Evolutionary conservation across 1,140 invertebrate species (phyloP).

Genomic region (Leptinotarsa defecta): DNA sequence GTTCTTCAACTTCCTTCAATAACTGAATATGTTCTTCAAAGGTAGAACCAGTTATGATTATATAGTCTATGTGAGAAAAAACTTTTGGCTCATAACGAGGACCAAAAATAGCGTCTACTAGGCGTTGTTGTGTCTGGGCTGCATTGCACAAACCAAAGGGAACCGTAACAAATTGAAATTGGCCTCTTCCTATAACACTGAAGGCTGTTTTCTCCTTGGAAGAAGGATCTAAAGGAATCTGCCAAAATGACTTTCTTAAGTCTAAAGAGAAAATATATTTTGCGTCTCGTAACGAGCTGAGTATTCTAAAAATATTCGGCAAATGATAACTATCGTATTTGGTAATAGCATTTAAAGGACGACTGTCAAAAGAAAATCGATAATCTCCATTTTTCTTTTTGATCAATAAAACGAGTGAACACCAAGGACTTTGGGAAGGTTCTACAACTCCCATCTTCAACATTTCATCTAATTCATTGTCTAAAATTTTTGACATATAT

Average conservation of each 20-base stretch:
- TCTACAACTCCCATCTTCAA: slow-evolving; percentile 33
- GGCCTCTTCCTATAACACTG: slow-evolving; percentile 45
- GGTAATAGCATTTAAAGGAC: slow-evolving; percentile 49
- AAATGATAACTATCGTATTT: slow-evolving; percentile 45
- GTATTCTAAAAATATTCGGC: slow-evolving; percentile 43
- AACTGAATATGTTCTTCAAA: slow-evolving; percentile 52
- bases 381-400: slow-evolving; percentile 34
- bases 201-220: slow-evolving; percentile 54
- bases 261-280: slow-evolving; percentile 50
- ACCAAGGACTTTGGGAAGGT: slow-evolving; percentile 33
- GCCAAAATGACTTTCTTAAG: slow-evolving; percentile 52
- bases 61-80: slow-evolving; percentile 51
- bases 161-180: slow-evolving; percentile 53
- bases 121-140: slow-evolving; percentile 33
- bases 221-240: slow-evolving; percentile 45
- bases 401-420: slow-evolving; percentile 32
- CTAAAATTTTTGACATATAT: slow-evolving; percentile 33
- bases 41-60: slow-evolving; percentile 47
- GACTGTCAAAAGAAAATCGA: slow-evolving; percentile 51
- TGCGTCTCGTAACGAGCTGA: slow-evolving; percentile 46
- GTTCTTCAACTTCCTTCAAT: slow-evolving; percentile 35
- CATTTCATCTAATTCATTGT: slow-evolving; percentile 36
- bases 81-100: slow-evolving; percentile 46
- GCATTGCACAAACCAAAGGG: slow-evolving; percentile 54
- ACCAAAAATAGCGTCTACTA: slow-evolving; percentile 53